These are phyloP conservation scores for Pygmarrhopalites habei DNA, from an alignment of 1,140 invertebrate species.

Conservation along the genomic window DNA sequence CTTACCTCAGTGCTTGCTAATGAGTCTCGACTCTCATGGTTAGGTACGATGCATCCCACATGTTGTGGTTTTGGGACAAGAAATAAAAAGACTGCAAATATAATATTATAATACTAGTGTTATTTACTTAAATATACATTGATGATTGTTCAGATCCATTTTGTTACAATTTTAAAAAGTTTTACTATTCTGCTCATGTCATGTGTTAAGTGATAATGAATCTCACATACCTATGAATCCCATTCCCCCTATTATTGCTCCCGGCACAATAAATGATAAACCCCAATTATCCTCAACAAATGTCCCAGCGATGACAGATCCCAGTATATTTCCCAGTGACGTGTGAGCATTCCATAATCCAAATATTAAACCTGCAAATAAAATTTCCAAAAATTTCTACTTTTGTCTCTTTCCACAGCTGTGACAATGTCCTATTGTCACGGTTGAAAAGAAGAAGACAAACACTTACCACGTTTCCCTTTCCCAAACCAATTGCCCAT, in stretches of 20 bases:
- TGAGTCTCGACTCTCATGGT: conserved; percentile 37
- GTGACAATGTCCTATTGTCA: too few species aligned
- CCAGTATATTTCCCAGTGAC: conserved; percentile 90
- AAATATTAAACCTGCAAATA: conserved; percentile 73
- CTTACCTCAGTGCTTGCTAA: not conserved
- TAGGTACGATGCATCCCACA: conserved; percentile 55
- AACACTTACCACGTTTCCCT: conserved; percentile 63
- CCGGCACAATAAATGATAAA: conserved; percentile 84
- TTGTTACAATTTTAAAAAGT: too few species aligned
- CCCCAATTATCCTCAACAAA: conserved; percentile 85
- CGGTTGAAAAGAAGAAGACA: too few species aligned
- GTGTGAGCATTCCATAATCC: conserved; percentile 95
- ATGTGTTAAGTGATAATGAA: too few species aligned
- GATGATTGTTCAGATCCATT: too few species aligned
- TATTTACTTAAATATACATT: too few species aligned
- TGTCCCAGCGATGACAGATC: conserved; percentile 69
- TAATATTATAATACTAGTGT: too few species aligned
- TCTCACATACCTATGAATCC: too few species aligned
- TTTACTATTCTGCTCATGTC: too few species aligned
- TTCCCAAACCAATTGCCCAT: conserved; percentile 95
- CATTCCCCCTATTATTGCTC: conserved; percentile 66
- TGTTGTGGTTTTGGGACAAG: conserved; percentile 68
- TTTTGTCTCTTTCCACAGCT: too few species aligned
- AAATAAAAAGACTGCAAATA: conserved; percentile 83
- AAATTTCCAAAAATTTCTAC: conserved; percentile 21